Evolutionary conservation across 2,797 vertebrate species (phyloP).

Genomic region (Notolepis coatsorum): DNA sequence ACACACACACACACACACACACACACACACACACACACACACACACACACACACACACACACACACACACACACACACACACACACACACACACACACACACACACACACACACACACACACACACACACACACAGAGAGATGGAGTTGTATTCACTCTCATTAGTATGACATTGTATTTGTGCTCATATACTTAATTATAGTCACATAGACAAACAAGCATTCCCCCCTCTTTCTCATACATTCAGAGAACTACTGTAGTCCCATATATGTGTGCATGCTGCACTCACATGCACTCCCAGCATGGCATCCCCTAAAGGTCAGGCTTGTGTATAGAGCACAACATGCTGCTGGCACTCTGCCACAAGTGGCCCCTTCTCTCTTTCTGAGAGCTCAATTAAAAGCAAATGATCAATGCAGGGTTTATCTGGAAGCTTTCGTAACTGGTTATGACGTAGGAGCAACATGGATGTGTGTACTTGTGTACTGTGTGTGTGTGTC

Average conservation of each 20-base stretch:
- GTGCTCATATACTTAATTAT: too few relatives aligned
- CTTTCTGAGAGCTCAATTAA: constrained; percentile 52
- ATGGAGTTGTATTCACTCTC: too few relatives aligned
- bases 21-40: too few relatives aligned
- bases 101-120: background rate
- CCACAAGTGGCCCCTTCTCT: constrained; percentile 32
- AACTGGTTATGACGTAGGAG: background rate
- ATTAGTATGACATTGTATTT: too few relatives aligned
- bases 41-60: background rate
- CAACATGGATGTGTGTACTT: background rate
- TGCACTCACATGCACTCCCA: constrained; percentile 24
- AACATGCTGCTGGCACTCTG: constrained; percentile 42
- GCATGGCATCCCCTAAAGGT: constrained; percentile 63
- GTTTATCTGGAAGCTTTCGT: constrained; percentile 31
- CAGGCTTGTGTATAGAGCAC: constrained; percentile 49
- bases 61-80: background rate
- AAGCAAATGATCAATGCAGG: constrained; percentile 44
- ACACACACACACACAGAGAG: background rate
- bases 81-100: background rate
- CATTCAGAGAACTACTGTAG: too few relatives aligned
- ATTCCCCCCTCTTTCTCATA: background rate
- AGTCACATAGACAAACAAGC: too few relatives aligned
- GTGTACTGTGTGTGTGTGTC: constrained; percentile 1
- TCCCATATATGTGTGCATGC: too few relatives aligned
- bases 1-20: constrained; percentile 10